Percentiles rank a stretch among this genome's conserved stretches.
These are phyloP conservation scores for Takifugu ocellatus DNA, from an alignment of 2,797 vertebrate species.

Conservation along the genomic window DNA sequence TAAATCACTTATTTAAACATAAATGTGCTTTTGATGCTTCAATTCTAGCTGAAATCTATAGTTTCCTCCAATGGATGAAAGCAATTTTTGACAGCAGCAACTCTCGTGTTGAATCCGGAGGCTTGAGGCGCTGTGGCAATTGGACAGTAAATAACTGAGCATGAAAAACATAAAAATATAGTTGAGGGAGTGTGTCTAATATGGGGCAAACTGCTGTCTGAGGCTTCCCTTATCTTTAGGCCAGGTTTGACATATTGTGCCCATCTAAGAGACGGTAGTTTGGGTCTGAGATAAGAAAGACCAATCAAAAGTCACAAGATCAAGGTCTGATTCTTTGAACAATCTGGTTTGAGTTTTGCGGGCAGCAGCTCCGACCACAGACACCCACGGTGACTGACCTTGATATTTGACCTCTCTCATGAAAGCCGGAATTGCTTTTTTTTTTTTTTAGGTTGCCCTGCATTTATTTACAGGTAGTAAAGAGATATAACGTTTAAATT, in stretches of 20 bases:
- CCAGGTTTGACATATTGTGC: slow-evolving; percentile 43
- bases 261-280: slow-evolving; percentile 36
- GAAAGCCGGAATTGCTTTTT: slow-evolving; percentile 14
- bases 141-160: slow-evolving; percentile 44
- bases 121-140: slow-evolving; percentile 55
- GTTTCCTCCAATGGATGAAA: slow-evolving; percentile 69
- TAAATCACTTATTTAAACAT: slow-evolving; percentile 57
- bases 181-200: slow-evolving; percentile 59
- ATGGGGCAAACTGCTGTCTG: slow-evolving; percentile 58
- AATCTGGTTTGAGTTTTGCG: slow-evolving; percentile 31
- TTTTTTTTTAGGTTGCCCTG: not conserved
- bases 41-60: slow-evolving; percentile 62
- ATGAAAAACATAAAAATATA: slow-evolving; percentile 61
- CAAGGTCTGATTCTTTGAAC: slow-evolving; percentile 35
- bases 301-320: slow-evolving; percentile 43
- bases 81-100: slow-evolving; percentile 56
- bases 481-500: slow-evolving; percentile 32
- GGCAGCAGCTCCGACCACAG: slow-evolving; percentile 20
- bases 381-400: slow-evolving; percentile 36
- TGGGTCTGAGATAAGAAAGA: slow-evolving; percentile 42
- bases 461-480: slow-evolving; percentile 6
- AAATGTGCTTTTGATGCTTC: slow-evolving; percentile 45
- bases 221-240: slow-evolving; percentile 50
- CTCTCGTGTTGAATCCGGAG: slow-evolving; percentile 68
- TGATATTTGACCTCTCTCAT: slow-evolving; percentile 41